Evolutionary conservation across 2,113 vertebrate species (phyloP).

Genomic region (Antidorcas marsupialis): DNA sequence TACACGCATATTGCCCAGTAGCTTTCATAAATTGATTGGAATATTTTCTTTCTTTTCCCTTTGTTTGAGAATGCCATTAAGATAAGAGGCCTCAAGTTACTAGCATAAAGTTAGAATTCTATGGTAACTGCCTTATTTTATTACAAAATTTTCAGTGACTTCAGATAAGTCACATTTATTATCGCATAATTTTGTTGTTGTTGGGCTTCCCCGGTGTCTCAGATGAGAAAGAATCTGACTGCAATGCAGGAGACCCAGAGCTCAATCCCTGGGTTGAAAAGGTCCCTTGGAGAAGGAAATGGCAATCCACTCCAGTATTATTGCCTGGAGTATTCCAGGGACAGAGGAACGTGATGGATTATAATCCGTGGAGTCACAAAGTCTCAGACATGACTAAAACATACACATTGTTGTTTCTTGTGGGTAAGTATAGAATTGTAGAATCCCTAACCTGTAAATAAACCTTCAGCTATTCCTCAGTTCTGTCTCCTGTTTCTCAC

Average conservation of each 20-base stretch:
- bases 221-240: neutral
- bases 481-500: too few relatives aligned
- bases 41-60: neutral
- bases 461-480: too few relatives aligned
- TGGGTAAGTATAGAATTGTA: neutral
- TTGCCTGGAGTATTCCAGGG: neutral
- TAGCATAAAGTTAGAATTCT: neutral
- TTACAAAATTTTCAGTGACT: neutral
- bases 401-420: neutral
- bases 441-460: neutral
- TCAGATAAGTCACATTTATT: neutral
- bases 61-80: neutral
- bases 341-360: neutral
- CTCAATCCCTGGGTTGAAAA: neutral
- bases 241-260: neutral
- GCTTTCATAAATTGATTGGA: neutral
- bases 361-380: neutral
- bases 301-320: neutral
- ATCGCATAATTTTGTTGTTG: neutral
- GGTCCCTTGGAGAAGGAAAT: neutral
- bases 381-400: neutral
- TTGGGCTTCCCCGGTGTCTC: neutral
- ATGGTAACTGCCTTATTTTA: neutral
- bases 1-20: neutral
- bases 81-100: fast-evolving